Conservation (phyloP, 2,113 vertebrate species). For the Rhynchomys soricoides region DNA sequence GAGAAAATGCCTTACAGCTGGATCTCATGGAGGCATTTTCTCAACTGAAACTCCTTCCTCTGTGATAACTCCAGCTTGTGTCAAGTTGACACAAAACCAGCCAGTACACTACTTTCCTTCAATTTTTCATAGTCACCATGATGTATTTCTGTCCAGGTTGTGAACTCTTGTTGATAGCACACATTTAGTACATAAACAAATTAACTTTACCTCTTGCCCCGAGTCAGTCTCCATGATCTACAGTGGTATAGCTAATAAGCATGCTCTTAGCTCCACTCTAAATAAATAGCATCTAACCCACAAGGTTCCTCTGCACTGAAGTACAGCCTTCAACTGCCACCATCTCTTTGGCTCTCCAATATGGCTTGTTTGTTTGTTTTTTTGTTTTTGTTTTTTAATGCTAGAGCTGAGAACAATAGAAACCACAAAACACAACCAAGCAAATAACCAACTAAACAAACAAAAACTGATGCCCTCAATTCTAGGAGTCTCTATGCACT, state of each 20-base stretch:
- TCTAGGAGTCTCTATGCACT: not conserved
- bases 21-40: no score
- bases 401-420: not conserved
- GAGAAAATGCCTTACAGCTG: no score
- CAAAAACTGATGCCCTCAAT: not conserved
- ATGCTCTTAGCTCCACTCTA: not conserved
- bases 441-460: not conserved
- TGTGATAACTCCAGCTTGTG: no score
- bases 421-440: not conserved
- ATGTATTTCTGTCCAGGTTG: not conserved
- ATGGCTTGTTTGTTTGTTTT: not conserved
- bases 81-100: no score
- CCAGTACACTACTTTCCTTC: not conserved
- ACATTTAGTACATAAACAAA: not conserved
- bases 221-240: not conserved
- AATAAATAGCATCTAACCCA: not conserved
- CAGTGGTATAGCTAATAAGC: not conserved
- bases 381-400: not conserved
- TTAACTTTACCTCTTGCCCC: not conserved
- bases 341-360: not conserved
- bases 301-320: slow-evolving; percentile 2
- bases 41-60: no score
- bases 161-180: not conserved
- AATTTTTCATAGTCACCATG: slow-evolving; percentile 19
- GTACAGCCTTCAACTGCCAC: not conserved